Evolutionary conservation across 1,140 invertebrate genomes (phyloP), one percentile per base, ranked within the genome.

Genomic region (Psilanteris sp.): DNA sequence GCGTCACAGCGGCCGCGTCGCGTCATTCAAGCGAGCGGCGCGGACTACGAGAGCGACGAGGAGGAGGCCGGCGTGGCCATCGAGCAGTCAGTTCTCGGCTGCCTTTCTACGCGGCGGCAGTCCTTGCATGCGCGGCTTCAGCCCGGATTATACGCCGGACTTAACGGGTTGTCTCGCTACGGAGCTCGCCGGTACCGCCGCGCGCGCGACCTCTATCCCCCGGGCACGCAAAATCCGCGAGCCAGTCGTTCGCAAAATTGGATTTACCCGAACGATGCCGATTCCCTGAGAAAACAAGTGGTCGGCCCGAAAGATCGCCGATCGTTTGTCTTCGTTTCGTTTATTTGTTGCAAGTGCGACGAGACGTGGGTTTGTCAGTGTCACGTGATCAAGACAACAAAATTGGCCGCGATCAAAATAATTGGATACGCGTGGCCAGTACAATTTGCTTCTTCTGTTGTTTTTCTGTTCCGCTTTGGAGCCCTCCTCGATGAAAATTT

Each of bases 21-120:
- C 74, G 73, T 82, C 81, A 80, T 64, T 77, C 78, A 78, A 81
- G 43, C 64, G 55, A 82, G 81, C 81, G 64, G 43, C 39, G 79
- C 81, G 73, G 57, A 79, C 79, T 70, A 73, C 76, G 36, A 10
- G 55, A 59, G 72, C 52, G 66, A 67, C 52, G 66, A 72, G 39
- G 54, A 70, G 50, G 68, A 74, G 73, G 46, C 68, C 66, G 44
- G 54, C 43, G 68, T 73, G 57, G 68, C 48, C 61, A 52, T 79
- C 76, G 78, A 79, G 71, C 81, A 87, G 85, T 88, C 77, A 88
- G 88, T 80, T 90, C 92, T 64, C 90, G 92, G 83, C 85, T 93
- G 70, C 79, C 86, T 86, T 84, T 84, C 85, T 81, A 83, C 78
- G 85, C 86, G 86, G 83, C 86, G 86, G 84, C 80, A 83, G 81